These are phyloP conservation scores for Drosophila triauraria DNA, from an alignment of 1,140 invertebrate species.

Conservation along the genomic window DNA sequence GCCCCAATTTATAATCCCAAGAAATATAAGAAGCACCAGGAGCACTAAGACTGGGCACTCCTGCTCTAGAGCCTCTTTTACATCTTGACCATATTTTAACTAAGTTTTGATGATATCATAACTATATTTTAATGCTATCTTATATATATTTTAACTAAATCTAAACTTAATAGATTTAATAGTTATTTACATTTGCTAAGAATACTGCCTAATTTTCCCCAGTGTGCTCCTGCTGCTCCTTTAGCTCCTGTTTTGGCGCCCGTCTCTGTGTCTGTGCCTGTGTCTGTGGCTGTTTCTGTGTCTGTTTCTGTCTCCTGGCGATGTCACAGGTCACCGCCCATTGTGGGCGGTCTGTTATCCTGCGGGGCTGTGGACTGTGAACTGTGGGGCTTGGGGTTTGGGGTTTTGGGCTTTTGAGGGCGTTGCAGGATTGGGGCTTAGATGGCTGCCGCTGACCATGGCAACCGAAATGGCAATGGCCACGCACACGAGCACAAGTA, in stretches of 20 bases:
- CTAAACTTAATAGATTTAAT: neutral
- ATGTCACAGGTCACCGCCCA: conserved; percentile 69
- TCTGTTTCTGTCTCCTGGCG: conserved; percentile 48
- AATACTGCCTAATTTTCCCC: neutral
- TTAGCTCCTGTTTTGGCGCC: conserved; percentile 20
- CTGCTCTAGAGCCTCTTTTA: no score
- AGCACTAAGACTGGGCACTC: no score
- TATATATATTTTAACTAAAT: neutral
- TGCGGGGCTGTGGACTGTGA: conserved; percentile 16
- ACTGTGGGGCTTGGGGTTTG: neutral
- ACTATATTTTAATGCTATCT: no score
- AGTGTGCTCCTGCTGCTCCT: conserved; percentile 14
- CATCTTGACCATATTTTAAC: no score
- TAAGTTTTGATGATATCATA: no score
- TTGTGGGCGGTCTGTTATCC: conserved; percentile 17
- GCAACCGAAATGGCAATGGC: conserved; percentile 63
- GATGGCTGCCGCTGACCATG: conserved; percentile 54
- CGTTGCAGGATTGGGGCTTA: conserved; percentile 6
- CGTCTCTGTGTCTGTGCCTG: conserved; percentile 17
- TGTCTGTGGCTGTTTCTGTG: conserved; percentile 12
- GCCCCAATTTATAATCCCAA: no score
- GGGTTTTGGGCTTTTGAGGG: neutral
- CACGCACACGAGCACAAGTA: conserved; percentile 80
- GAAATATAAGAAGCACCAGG: no score
- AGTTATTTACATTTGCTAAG: neutral